Conservation (phyloP, 2,113 vertebrate genomes). For the Xiphophorus maculatus region DNA sequence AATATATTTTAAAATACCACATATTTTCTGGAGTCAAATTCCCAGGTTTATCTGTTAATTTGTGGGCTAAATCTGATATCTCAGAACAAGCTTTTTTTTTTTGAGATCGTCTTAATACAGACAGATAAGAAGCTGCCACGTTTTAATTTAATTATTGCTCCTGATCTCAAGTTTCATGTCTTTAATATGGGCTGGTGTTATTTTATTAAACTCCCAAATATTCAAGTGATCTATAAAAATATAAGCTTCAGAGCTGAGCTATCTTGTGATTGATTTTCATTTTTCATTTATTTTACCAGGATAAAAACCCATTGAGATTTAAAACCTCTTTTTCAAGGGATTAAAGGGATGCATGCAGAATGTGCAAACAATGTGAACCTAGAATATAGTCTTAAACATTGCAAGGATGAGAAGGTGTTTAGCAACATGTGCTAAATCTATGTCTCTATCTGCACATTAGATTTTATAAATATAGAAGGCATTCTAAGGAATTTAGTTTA, state of each 20-base stretch:
- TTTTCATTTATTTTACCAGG: too few species aligned
- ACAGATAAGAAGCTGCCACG: neutral
- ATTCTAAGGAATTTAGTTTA: neutral
- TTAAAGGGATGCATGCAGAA: neutral
- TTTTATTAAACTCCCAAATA: neutral
- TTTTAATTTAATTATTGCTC: neutral
- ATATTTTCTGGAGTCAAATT: neutral
- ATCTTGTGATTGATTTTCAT: neutral
- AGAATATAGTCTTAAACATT: neutral
- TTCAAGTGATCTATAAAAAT: neutral
- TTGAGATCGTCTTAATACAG: neutral
- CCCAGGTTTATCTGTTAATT: neutral
- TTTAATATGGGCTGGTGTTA: neutral
- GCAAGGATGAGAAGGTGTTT: neutral
- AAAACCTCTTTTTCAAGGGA: too few species aligned
- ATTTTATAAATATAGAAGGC: neutral
- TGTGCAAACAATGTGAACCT: neutral
- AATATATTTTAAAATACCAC: too few species aligned
- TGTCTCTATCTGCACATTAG: neutral
- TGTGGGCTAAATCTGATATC: neutral
- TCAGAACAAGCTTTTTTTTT: neutral
- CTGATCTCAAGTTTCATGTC: neutral
- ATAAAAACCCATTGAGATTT: too few species aligned
- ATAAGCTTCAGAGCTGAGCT: neutral
- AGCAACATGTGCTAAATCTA: neutral